phyloP scores from a whole-genome alignment of 2,888 invertebrate species.

The Diabrotica balteata region DNA sequence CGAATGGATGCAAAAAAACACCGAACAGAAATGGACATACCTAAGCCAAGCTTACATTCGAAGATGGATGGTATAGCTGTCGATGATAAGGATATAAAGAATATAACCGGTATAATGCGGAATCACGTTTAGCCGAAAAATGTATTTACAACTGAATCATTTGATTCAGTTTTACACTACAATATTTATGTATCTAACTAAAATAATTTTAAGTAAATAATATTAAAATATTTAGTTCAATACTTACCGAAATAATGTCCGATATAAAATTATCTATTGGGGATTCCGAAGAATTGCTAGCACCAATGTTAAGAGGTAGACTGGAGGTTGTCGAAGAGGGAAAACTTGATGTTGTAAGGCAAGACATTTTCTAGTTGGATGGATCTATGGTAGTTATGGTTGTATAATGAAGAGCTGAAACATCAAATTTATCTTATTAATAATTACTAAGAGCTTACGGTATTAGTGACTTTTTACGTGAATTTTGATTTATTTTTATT shows the following conservation, averaged over 20 bases:
- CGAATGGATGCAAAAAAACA: too few relatives aligned
- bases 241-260: slow-evolving; percentile 37
- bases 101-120: too few relatives aligned
- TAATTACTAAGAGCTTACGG: not conserved
- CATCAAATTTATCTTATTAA: slow-evolving; percentile 7
- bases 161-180: too few relatives aligned
- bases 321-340: slow-evolving; percentile 28
- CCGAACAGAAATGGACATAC: too few relatives aligned
- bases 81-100: too few relatives aligned
- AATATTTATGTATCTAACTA: too few relatives aligned
- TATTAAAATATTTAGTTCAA: not conserved
- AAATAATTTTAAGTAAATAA: not conserved
- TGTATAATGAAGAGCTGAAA: slow-evolving; percentile 32
- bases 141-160: too few relatives aligned
- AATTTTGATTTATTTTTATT: too few relatives aligned
- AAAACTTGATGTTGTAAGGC: slow-evolving; percentile 32
- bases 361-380: slow-evolving; percentile 33
- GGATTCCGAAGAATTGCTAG: slow-evolving; percentile 30
- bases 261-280: slow-evolving; percentile 34
- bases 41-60: too few relatives aligned
- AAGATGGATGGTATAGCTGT: too few relatives aligned
- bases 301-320: slow-evolving; percentile 30
- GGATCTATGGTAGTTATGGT: slow-evolving; percentile 25
- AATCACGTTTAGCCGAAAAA: too few relatives aligned
- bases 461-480: not conserved